Evolutionary conservation across 2,888 invertebrate genomes (phyloP), one percentile per base, ranked within the genome.

Genomic region (Stegana nigrithorax): DNA sequence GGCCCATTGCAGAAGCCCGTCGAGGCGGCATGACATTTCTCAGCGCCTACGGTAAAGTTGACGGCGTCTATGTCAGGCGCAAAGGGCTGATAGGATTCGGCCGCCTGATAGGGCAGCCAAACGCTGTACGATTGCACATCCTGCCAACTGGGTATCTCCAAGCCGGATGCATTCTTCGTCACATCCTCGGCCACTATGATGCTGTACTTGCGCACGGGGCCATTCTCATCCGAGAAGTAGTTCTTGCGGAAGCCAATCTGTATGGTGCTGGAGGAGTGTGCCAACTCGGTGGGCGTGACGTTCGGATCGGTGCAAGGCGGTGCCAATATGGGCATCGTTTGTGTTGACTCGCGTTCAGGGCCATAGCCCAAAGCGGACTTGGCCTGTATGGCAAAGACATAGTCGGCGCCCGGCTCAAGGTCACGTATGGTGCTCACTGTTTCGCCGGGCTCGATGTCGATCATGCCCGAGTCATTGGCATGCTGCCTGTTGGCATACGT

Each of bases 1-100:
- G 96, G 95, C 0, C 98, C 98, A 87, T 98, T 98, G 87, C 98
- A 98, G 85, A 95, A 97, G 25, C 92, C 91, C 55, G 89, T 89
- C 51, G 89, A 89, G 75, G 90, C 89, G 70, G 89, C 90, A 81
- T 93, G 93, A 85, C 94, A 94, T 71, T 91, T 90, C 83, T 93
- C 93, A 47, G 89, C 88, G 10, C 96, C 96, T 71, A 96, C 91
- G 17, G 92, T 93, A 85, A 94, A 96, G 85, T 95, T 94, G 86
- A 94, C 94, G 7, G 93, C 91, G 0, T 91, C 88, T 59, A 90
- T 89, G 60, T 90, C 89, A 83, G 92, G 90, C 77, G 90, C 90
- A 87, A 96, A 96, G 27, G 96, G 96, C 87, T 92, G 93, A 86
- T 93, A 96, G 0, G 95, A 94, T 80, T 95, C 95, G 85, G 92